Evolutionary conservation across 2,888 invertebrate genomes (phyloP).

Genomic region (Suillia variegata): DNA sequence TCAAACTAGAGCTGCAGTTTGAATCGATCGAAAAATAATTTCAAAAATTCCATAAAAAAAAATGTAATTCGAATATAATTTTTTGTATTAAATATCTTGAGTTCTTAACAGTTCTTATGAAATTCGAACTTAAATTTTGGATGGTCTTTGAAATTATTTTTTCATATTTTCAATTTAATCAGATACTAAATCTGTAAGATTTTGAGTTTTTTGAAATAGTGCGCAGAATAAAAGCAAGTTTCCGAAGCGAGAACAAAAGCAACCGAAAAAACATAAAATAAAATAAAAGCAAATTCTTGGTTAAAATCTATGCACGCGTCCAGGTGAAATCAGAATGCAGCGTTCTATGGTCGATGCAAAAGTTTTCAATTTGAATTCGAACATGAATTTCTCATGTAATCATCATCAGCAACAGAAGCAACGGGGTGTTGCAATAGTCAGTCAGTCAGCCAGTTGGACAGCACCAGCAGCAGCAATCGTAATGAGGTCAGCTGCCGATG

Average conservation of each 20-base stretch:
- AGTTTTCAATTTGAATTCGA: slow-evolving; percentile 45
- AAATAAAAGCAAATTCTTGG: neutral
- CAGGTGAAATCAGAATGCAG: slow-evolving; percentile 8
- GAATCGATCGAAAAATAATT: too few relatives aligned
- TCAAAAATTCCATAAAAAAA: too few relatives aligned
- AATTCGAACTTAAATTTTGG: too few relatives aligned
- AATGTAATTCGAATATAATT: too few relatives aligned
- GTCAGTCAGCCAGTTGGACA: neutral
- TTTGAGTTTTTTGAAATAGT: too few relatives aligned
- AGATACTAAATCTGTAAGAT: too few relatives aligned
- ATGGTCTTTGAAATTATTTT: too few relatives aligned
- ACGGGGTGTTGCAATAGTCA: slow-evolving; percentile 24
- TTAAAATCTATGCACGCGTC: neutral
- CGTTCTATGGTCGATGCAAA: slow-evolving; percentile 5
- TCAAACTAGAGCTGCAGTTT: too few relatives aligned
- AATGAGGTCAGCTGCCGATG: neutral
- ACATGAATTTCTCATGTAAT: slow-evolving; percentile 52
- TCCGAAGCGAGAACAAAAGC: slow-evolving; percentile 21
- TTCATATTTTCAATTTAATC: too few relatives aligned
- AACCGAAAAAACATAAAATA: slow-evolving; percentile 1
- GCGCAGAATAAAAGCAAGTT: slow-evolving; percentile 30
- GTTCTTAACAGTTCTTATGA: too few relatives aligned
- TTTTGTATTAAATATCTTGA: too few relatives aligned
- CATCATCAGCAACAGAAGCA: slow-evolving; percentile 26
- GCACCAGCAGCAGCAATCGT: neutral